These are phyloP conservation scores for Cactoblastis cactorum DNA, from an alignment of 2,888 invertebrate genomes.

Conservation along the genomic window DNA sequence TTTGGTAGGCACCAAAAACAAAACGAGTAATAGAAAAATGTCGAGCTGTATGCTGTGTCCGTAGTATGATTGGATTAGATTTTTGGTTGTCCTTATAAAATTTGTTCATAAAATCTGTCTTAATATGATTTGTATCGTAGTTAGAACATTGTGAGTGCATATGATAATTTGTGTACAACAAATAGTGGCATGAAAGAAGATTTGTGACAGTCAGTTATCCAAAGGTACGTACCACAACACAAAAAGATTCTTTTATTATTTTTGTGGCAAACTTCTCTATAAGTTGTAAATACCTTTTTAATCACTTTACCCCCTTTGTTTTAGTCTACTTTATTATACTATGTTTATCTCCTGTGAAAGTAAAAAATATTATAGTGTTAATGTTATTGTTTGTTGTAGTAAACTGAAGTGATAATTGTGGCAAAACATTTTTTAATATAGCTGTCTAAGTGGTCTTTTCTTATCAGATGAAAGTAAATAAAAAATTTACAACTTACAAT, in stretches of 20 bases:
- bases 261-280: neutral
- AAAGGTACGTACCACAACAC: neutral
- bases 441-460: no score
- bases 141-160: neutral
- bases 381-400: no score
- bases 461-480: no score
- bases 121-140: neutral
- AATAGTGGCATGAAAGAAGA: neutral
- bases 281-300: neutral
- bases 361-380: no score
- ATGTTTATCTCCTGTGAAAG: no score
- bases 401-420: no score
- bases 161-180: neutral
- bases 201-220: neutral
- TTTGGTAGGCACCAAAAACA: slow-evolving; percentile 7
- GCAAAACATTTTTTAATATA: no score
- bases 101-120: neutral
- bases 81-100: neutral
- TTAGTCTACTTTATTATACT: neutral
- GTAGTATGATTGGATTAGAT: slow-evolving; percentile 12
- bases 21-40: slow-evolving; percentile 19
- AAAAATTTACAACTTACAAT: no score
- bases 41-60: slow-evolving; percentile 16
- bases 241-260: neutral
- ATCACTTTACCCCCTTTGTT: neutral